Base-by-base conservation (phyloP, 1,140 invertebrate genomes). In the Cepaea nemoralis region DNA sequence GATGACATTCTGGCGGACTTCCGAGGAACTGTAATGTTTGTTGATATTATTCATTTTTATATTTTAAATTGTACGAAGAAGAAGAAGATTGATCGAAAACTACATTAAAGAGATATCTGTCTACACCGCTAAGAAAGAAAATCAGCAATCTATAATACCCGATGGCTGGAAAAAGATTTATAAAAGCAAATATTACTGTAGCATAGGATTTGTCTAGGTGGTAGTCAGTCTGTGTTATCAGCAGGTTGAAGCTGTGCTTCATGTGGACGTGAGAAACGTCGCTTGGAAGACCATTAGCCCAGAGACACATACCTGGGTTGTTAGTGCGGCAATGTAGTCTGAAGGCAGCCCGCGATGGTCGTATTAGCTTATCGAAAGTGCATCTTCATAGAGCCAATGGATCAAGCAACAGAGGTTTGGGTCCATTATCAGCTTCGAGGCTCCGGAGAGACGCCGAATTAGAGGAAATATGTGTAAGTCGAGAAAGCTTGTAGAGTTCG, bases 301-400 rank as follows among this genome's bases (percentile, higher is more conserved):
- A 63, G 50, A 10, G 16, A 35, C 2, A 24, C 69, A 42, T 70
- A 27, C 69, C 39, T 70, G 1, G 1, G 69, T 24, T 8, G 69
- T 70, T 39, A 70, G 69, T 14, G 10, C 19, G 37, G 37, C 2
- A 37, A 39, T 24, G 69, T 42, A 40, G 12, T 70, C 39, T 2
- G 19, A 6, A 5, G 12, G 0, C 39, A 42, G 6, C 3, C 12
- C 1, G 35, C n/a, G 3, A 39, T 24, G 37, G 10, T 37, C 37
- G 37, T 42, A 70, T 70, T 19, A 37, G 37, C 69, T 70, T 70
- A 70, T 70, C 37, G 69, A 70, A 70, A 70, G 69, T 70, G 69
- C 35, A 31, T 42, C 69, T 24, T 70, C 39, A 70, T 70, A 70
- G 37, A 70, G 37, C 69, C 69, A 42, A 40, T 24, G 69, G 35